Evolutionary conservation across 1,140 invertebrate species (phyloP), one percentile per base, ranked within the genome.

Genomic region (Anastatus disparis): DNA sequence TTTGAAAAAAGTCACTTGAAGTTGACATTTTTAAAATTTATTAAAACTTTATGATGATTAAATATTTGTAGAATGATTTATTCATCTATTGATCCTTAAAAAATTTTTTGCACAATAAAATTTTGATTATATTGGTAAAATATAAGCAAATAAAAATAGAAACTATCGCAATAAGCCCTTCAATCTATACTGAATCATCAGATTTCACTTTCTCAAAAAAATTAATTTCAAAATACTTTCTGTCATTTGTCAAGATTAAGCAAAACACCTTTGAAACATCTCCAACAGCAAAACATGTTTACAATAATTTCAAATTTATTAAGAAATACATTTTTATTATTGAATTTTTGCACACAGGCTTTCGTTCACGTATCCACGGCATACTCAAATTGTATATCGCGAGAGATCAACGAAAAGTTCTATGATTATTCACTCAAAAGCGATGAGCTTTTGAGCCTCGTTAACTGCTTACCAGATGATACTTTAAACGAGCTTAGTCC

Each of bases 281-380:
- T n/a, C n/a, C n/a, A n/a, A n/a, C n/a, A n/a, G n/a, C n/a, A n/a
- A 55, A 55, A 29, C 4, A 31, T 55, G 15, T 35, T 58, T 58
- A n/a, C 55, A 58, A 58, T 38, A 58, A 31, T 1, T 31, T 29
- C 3, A 0, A 29, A 1, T 27, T 29, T 29, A 55, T 26, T 27
- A 31, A n/a, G 10, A 6, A 35, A 35, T 50, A 40, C 35, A 55
- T 46, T 58, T 55, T 76, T 69, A 48, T 63, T 73, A 74, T 71
- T 50, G 4, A 6, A 35, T 59, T 27, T 70, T 81, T 81, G n/a
- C n/a, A n/a, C n/a, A 2, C 77, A 90, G 88, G 84, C 87, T 29
- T 81, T 91, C n/a, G 84, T 92, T 9, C 90, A 92, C 75, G 89
- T 92, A 4, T 93, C 91, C 0, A 93, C 92, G 0, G 90, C 90